Percentiles rank a stretch among this genome's conserved stretches.
phyloP scores from a whole-genome alignment of 2,113 vertebrate genomes.

The Pituophis catenifer region DNA sequence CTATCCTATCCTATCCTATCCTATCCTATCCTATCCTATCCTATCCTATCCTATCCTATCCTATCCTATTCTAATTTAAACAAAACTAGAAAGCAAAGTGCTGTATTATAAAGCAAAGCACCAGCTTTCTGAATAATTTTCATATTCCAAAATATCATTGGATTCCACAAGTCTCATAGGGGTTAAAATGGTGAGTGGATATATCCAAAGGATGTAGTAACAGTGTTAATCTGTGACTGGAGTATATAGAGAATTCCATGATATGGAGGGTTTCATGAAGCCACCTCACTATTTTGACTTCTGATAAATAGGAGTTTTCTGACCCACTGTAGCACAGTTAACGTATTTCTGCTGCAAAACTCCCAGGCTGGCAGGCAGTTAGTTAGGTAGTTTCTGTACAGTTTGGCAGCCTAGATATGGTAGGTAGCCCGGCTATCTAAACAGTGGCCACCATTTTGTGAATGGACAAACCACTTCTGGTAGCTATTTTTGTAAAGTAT shows the following conservation, averaged over 20 bases:
- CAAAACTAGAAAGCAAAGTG: background rate
- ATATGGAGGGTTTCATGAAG: background rate
- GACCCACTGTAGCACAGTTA: background rate
- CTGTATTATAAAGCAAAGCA: background rate
- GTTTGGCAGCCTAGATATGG: background rate
- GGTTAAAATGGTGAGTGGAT: background rate
- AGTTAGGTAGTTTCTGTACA: background rate
- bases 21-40: no score
- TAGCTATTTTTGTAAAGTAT: background rate
- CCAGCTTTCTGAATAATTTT: background rate
- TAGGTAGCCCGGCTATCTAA: background rate
- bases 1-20: no score
- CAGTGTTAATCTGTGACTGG: background rate
- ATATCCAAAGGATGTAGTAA: background rate
- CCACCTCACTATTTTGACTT: background rate
- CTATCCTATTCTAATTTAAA: background rate
- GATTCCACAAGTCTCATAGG: background rate
- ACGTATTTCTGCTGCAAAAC: background rate
- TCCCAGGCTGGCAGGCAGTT: background rate
- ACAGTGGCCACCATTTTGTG: background rate
- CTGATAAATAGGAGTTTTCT: background rate
- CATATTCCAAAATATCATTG: background rate
- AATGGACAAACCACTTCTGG: background rate
- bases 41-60: no score
- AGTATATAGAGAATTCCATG: background rate